Evolutionary conservation across 2,797 vertebrate genomes (phyloP), one percentile per base, ranked within the genome.

Genomic region (Hirundo rustica): DNA sequence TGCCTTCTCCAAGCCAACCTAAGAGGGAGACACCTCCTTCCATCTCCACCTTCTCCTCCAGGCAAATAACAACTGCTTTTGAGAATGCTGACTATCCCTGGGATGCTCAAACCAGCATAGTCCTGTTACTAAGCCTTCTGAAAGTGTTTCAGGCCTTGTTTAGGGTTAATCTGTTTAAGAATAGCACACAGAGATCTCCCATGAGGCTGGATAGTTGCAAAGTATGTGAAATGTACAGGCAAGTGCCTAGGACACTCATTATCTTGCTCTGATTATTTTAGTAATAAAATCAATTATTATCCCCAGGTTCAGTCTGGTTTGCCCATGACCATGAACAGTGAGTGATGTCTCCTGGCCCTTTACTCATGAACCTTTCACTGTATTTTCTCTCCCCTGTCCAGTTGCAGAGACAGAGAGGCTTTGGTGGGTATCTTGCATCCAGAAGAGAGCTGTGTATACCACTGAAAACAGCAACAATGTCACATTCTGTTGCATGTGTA

Each of bases 321-420:
- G 14, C 10, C 30, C 26, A 9, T 10, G 17, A 30, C 20, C 15
- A 20, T 30, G 30, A 47, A 25, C 6, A 40, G 2, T 40, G 13
- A 40, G 6, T 40, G 25, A 30, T 30, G 7, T 47, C 14, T 48
- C 25, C 17, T 26, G 26, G 14, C 14, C 25, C 14, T 26, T 48
- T 42, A 26, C 6, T 48, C 25, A 13, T 22, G 11, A 62, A 48
- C 10, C 7, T 42, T 34, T 34, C 0, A 0, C 11, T 78, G 10
- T 32, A 21, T 77, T 77, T 77, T 55, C 34, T 48, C 29, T 48
- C 14, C 17, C 10, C 34, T 34, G 25, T 10, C 29, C n/a, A 40
- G n/a, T 8, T 61, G 30, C 55, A 54, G 34, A 47, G 29, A n/a
- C 3, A 21, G 16, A 40, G 20, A 61, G 25, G 17, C 22, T 42